Evolutionary conservation across 2,113 vertebrate genomes (phyloP), one percentile per base, ranked within the genome.

Genomic region (Scartelaos histophorus): DNA sequence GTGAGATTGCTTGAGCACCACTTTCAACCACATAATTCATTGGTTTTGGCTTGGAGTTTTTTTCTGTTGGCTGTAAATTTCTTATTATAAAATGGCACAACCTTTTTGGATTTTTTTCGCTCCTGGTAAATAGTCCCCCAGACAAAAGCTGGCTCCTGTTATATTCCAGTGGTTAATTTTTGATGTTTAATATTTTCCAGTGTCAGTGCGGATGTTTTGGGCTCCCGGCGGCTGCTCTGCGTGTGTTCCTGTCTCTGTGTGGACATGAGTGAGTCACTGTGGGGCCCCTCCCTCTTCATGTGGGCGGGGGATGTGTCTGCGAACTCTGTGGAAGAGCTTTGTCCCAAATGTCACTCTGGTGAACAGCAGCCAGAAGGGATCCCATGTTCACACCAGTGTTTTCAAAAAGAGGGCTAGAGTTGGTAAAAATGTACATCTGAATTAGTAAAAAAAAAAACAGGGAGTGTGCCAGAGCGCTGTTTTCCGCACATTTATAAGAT

Each of bases 321-420:
- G 61, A 85, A 87, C 90, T 88, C 80, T 86, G 90, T 93, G 90
- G 93, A 90, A 85, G 86, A 90, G 85, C 83, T 94, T 94, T 94
- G 92, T 94, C 93, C 85, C 85, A 85, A 91, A 91, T 92, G 89
- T 92, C 93, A 91, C 81, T 90, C 83, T 79, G 83, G 79, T 86
- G 69, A 71, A 70, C 85, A 73, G 81, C 86, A 66, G 38, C 16
- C 72, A 69, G 76, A 80, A 84, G 72, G 70, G 75, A 87, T 82
- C 82, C 43, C 68, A 73, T 75, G 56, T 79, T 7, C 74, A 70
- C 71, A 73, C 34, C 21, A 47, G 71, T 67, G 57, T 76, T 60
- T 56, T 67, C 71, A 57, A 66, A 13, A 29, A 29, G 2, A 29
- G 29, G 4, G 29, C n/a, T 29, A 29, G 68, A 11, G 51, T 69